Percentiles rank a stretch among this genome's conserved stretches.
Evolutionary conservation across 1,140 invertebrate species (phyloP).

Genomic region (Apolygus lucorum): DNA sequence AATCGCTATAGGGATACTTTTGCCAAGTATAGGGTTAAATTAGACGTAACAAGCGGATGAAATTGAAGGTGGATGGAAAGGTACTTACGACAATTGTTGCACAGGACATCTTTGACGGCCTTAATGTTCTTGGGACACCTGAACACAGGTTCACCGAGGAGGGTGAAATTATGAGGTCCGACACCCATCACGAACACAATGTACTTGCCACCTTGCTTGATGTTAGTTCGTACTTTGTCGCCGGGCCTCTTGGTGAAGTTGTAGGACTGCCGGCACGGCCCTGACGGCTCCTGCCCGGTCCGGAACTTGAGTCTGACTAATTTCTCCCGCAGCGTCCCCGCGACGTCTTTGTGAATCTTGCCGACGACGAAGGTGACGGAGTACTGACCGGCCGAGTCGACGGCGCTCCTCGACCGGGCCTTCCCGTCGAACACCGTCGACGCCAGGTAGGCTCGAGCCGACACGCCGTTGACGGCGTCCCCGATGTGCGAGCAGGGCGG

Average conservation of each 20-base stretch:
- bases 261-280: slow-evolving; percentile 33
- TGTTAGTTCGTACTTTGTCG: slow-evolving; percentile 43
- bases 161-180: slow-evolving; percentile 54
- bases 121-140: slow-evolving; percentile 35
- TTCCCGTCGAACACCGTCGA: slow-evolving; percentile 56
- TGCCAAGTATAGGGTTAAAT: no score
- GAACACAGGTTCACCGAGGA: slow-evolving; percentile 49
- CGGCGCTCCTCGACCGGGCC: slow-evolving; percentile 49
- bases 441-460: slow-evolving; percentile 50
- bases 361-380: slow-evolving; percentile 56
- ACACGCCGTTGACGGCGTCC: slow-evolving; percentile 42
- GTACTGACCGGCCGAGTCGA: slow-evolving; percentile 47
- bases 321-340: slow-evolving; percentile 42
- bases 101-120: slow-evolving; percentile 36
- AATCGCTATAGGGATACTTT: no score
- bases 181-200: slow-evolving; percentile 56
- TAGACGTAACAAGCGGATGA: no score
- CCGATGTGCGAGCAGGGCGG: slow-evolving; percentile 33
- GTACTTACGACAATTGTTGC: slow-evolving; percentile 38
- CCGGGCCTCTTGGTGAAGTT: slow-evolving; percentile 28
- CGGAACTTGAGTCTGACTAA: slow-evolving; percentile 46
- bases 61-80: neutral
- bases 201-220: slow-evolving; percentile 53
- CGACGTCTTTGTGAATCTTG: slow-evolving; percentile 50
- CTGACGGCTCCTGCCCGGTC: slow-evolving; percentile 37